phyloP scores from a whole-genome alignment of 2,797 vertebrate species.

The Sebastes dallii region DNA sequence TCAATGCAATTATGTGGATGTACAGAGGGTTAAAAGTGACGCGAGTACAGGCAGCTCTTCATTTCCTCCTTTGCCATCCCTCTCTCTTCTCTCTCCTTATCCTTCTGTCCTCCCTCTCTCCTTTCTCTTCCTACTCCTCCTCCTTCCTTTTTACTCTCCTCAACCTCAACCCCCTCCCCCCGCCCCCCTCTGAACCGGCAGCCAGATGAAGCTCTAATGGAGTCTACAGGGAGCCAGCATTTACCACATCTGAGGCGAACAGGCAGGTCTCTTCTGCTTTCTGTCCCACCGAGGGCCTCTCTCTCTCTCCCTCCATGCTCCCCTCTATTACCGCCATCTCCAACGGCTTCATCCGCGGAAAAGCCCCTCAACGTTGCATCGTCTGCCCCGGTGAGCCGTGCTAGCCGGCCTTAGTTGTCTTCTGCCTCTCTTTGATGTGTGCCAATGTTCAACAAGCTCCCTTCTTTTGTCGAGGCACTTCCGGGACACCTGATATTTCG shows the following conservation, averaged over 20 bases:
- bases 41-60: background rate
- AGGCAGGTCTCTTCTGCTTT: conserved; percentile 70
- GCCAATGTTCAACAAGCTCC: conserved; percentile 73
- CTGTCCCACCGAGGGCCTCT: conserved; percentile 51
- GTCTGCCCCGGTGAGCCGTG: conserved; percentile 34
- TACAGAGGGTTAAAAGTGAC: background rate
- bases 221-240: conserved; percentile 79
- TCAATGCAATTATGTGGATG: background rate
- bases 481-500: conserved; percentile 60
- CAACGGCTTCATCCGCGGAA: conserved; percentile 53
- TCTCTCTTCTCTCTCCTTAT: background rate
- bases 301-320: conserved; percentile 32
- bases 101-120: conserved; percentile 7
- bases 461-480: conserved; percentile 65
- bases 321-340: conserved; percentile 56
- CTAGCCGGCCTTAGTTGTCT: conserved; percentile 43
- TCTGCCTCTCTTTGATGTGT: conserved; percentile 71
- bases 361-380: conserved; percentile 23
- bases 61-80: conserved; percentile 12
- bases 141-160: conserved; percentile 9
- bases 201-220: conserved; percentile 76
- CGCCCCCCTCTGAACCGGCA: conserved; percentile 32
- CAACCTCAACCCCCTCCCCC: background rate
- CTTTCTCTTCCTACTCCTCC: conserved; percentile 22
- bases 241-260: conserved; percentile 81